Evolutionary conservation across 1,140 invertebrate species (phyloP), one percentile per base, ranked within the genome.

Genomic region (Asobara japonica): DNA sequence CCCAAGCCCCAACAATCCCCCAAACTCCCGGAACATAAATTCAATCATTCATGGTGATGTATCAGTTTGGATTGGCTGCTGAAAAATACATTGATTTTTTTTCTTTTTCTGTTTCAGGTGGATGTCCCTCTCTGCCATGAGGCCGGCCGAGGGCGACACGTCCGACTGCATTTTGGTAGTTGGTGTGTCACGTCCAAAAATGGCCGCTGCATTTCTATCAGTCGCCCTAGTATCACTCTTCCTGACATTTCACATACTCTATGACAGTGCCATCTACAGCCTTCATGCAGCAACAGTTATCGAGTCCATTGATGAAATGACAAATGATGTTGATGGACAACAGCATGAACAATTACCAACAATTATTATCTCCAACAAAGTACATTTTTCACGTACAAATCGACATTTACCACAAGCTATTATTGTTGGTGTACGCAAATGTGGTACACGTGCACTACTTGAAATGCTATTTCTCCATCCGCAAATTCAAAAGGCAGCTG

Each of bases 401-500:
- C 86, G 89, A 62, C 87, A 90, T 67, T 83, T 93, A 67, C 90
- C 92, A 13, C 90, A 96, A 90, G 95, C 95, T 8, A 93, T 98
- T 74, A 98, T 98, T 77, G 94, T 98, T 77, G 96, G 97, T 36
- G 96, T 97, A 30, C 90, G 97, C 74, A 98, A 98, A 86, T 96
- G 96, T 81, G 97, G 97, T 25, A 98, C 97, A 0, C 87, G 96
- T 36, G 97, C 97, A 1, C 89, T 98, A 0, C 91, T 98, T 27
- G 97, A 98, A 88, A 98, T 98, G 94, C 90, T 98, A 25, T 95
- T 95, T 81, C 89, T 98, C 7, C 97, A 98, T 87, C 96, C 96
- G 10, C 91, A 94, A 87, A 93, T 98, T 31, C 95, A 96, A 84
- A 97, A 97, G 81, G 95, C 96, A 4, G 94, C 95, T 10, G 94